Evolutionary conservation across 2,113 vertebrate species (phyloP), one percentile per base, ranked within the genome.

Genomic region (Phocoena sinus): DNA sequence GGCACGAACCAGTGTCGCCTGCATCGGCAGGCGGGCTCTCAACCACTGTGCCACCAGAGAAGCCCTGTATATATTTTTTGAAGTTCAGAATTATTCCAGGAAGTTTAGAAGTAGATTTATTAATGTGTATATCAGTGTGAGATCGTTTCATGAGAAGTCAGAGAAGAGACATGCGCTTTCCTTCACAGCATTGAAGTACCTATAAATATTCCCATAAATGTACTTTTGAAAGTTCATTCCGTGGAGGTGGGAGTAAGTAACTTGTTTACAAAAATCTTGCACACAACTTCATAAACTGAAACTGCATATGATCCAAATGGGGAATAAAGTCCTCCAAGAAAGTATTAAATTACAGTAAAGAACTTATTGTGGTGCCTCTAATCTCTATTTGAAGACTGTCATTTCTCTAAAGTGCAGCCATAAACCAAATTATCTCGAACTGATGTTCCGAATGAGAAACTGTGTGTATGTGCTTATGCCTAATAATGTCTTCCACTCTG

Each of bases 371-470:
- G 74, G 21, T 33, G 17, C 70, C 80, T 88, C 31, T 89, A 97
- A 96, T 97, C 89, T 38, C 82, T 97, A 20, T 81, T 79, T 95
- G 68, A 98, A 96, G 73, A 81, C n/a, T 13, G 2, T 83, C 94
- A 4, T 47, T 97, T 96, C 91, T 96, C 89, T 85, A 71, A 96
- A 82, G 89, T 67, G 1, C 56, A 89, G 18, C 50, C 41, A 79
- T 90, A 89, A 73, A 97, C 58, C 5, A 95, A 90, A 97, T 95
- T 94, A 98, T 79, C 84, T 47, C 0, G 9, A 93, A 74, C 15
- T 62, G 89, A 96, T 88, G 63, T 2, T 88, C 63, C 12, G 94
- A 96, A 94, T 86, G 60, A 96, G 17, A 92, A 95, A 77, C 3
- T 21, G 0, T n/a, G 26, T 91, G 36, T 91, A 8, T 92, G 11